Evolutionary conservation across 2,113 vertebrate genomes (phyloP).

Genomic region (Phyllostomus discolor): DNA sequence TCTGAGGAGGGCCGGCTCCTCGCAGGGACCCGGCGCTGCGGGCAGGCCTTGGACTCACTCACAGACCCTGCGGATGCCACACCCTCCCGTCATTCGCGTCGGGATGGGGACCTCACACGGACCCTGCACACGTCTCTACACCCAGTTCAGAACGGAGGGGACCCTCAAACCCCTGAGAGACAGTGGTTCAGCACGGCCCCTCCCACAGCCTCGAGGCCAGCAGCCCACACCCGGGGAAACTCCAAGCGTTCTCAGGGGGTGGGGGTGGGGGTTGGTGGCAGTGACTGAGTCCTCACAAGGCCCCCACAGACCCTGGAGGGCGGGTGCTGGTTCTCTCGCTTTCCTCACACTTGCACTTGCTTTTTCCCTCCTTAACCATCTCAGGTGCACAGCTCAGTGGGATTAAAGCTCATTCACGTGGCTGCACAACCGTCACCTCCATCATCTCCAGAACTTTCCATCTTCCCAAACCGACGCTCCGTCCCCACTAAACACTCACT

Average conservation of each 20-base stretch:
- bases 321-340: fast-evolving
- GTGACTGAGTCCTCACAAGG: fast-evolving
- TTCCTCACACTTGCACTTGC: neutral
- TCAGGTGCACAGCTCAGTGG: fast-evolving
- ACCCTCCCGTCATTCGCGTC: fast-evolving
- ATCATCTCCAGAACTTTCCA: neutral
- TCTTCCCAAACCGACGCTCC: neutral
- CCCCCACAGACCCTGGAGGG: neutral
- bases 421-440: fast-evolving
- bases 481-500: fast-evolving
- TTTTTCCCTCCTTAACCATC: fast-evolving
- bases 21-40: neutral
- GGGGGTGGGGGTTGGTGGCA: too few species aligned
- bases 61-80: fast-evolving
- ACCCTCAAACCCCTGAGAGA: neutral
- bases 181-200: fast-evolving
- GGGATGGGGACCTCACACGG: fast-evolving
- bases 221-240: neutral
- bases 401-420: fast-evolving
- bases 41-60: neutral
- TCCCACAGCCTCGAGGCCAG: too few species aligned
- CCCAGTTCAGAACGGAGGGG: neutral
- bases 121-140: fast-evolving
- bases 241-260: neutral
- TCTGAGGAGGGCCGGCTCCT: neutral